Conservation (phyloP, 2,888 invertebrate genomes). For the Blomia tropicalis region DNA sequence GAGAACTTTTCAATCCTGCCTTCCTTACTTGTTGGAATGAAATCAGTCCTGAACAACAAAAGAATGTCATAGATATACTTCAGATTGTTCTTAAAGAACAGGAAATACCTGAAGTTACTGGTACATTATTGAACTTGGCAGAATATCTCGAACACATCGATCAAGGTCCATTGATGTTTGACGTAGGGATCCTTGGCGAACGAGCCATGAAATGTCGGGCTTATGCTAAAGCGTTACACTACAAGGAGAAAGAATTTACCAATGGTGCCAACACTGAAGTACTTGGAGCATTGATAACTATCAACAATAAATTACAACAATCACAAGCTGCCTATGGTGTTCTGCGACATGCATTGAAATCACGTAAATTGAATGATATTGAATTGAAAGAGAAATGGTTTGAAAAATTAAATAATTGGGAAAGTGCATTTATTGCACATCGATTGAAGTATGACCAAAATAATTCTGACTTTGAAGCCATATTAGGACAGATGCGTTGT, state of each 20-base stretch:
- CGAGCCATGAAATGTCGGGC: conserved; percentile 81
- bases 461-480: conserved; percentile 55
- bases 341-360: conserved; percentile 66
- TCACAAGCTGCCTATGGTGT: conserved; percentile 90
- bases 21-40: conserved; percentile 99
- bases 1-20: conserved; percentile 93
- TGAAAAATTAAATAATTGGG: conserved; percentile 97
- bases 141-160: conserved; percentile 99
- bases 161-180: conserved; percentile 72
- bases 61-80: conserved; percentile 66
- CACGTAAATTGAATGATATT: conserved; percentile 45
- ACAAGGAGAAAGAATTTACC: conserved; percentile 77
- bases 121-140: conserved; percentile 85
- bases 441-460: conserved; percentile 37
- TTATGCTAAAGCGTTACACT: conserved; percentile 67
- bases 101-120: conserved; percentile 86
- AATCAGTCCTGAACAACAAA: conserved; percentile 55
- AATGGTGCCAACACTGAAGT: conserved; percentile 64
- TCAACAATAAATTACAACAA: conserved; percentile 95
- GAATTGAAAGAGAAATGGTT: conserved; percentile 77
- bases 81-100: conserved; percentile 78
- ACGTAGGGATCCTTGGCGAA: conserved; percentile 69
- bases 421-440: conserved; percentile 77
- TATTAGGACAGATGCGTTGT: conserved; percentile 80
- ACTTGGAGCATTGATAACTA: conserved; percentile 73